phyloP scores from a whole-genome alignment of 2,888 invertebrate genomes.

The Coelopa pilipes region DNA sequence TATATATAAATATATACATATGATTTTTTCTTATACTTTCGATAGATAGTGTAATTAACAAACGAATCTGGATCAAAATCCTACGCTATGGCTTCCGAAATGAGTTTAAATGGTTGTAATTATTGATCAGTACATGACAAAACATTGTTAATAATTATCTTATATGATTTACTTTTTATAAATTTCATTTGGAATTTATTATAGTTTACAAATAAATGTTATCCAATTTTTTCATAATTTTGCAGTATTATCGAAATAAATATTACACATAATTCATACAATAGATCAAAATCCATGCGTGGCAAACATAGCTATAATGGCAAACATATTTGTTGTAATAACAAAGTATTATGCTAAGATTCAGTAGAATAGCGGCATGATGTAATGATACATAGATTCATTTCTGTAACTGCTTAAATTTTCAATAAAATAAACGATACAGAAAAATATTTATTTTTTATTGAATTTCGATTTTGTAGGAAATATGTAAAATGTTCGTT shows the following conservation, averaged over 20 bases:
- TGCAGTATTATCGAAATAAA: constrained; percentile 4
- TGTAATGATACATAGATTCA: constrained; percentile 1
- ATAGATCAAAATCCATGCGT: not conserved
- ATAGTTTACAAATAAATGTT: not conserved
- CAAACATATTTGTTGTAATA: not conserved
- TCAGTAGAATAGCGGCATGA: not conserved
- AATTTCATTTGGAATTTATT: no score
- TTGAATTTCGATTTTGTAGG: not conserved
- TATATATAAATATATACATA: no score
- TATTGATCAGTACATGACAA: not conserved
- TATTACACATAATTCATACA: not conserved
- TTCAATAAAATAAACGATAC: constrained; percentile 17
- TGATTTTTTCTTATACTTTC: no score
- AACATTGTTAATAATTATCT: not conserved
- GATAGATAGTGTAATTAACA: no score
- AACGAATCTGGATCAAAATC: no score
- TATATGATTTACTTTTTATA: no score
- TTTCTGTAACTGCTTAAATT: constrained; percentile 26
- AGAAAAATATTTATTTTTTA: not conserved
- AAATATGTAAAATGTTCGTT: not conserved
- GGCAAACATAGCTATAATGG: not conserved
- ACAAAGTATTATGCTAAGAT: not conserved
- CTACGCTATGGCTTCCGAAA: no score
- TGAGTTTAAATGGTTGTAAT: not conserved
- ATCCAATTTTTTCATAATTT: not conserved